Base-by-base conservation (phyloP, 2,797 vertebrate genomes). In the Adrianichthys oophorus region DNA sequence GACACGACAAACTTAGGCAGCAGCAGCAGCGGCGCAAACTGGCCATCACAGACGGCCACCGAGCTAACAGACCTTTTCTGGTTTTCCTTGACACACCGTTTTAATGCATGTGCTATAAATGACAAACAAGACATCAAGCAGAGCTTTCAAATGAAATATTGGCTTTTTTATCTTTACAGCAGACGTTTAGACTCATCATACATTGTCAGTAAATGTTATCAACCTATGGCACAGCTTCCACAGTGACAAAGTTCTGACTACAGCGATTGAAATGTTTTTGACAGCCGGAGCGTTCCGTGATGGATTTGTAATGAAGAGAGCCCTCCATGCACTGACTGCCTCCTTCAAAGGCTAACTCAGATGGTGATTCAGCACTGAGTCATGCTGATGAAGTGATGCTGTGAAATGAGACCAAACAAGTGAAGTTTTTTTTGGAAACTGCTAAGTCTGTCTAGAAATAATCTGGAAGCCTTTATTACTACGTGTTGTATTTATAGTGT, bases 291-390 rank as follows among this genome's bases (percentile, higher is more conserved):
- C 71, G 52, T 60, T 69, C 53, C 59, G 50, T 76, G 76, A 87
- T 84, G 67, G 79, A 72, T 78, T 83, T 67, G 72, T 80, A 74
- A 85, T 76, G 77, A 80, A 73, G 68, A 85, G 80, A 84, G 78
- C 70, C 68, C 79, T 86, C 71, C 66, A 80, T 52, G 65, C 21
- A 56, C 72, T 72, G 71, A 76, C 73, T 61, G 64, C 24, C 37
- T 70, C 77, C 65, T 59, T 78, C 51, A 80, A 70, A 76, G 78
- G 71, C 76, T 75, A 83, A 59, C 57, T 64, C 56, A 78, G 86
- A 87, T 72, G 62, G 72, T 73, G 75, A 68, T 80, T 84, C 54
- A 72, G 54, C 71, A 12, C 32, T 37, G 32, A 37, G 32, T 62
- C 73, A 83, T 79, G 61, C 66, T 47, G 56, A 77, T 79, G 70